Evolutionary conservation across 2,113 vertebrate genomes (phyloP).

Genomic region (Lepidiolamprologus cunningtoni): DNA sequence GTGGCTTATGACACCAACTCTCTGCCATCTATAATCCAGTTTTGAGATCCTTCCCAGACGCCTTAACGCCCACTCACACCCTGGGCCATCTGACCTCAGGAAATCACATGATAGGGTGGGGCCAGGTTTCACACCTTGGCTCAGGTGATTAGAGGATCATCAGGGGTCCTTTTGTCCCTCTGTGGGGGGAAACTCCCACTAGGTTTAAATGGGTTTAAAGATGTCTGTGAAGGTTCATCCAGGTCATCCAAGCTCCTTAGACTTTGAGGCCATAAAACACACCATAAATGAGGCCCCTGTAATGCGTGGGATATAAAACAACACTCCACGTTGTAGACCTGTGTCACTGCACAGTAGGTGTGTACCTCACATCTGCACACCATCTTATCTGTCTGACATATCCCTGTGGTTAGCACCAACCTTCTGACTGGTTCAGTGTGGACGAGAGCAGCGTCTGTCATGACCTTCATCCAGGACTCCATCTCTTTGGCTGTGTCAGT

Average conservation of each 20-base stretch:
- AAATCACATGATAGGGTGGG: fast-evolving
- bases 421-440: slow-evolving; percentile 87
- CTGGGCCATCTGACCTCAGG: too few relatives aligned
- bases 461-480: slow-evolving; percentile 97
- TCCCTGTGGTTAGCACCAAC: slow-evolving; percentile 46
- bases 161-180: too few relatives aligned
- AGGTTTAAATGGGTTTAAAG: background rate
- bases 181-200: too few relatives aligned
- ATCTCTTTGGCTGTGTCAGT: slow-evolving; percentile 94
- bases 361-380: background rate
- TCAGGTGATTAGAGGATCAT: too few relatives aligned
- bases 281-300: background rate
- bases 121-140: too few relatives aligned
- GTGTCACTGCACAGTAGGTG: background rate
- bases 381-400: background rate
- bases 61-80: too few relatives aligned
- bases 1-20: too few relatives aligned
- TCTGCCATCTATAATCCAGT: too few relatives aligned
- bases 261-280: background rate
- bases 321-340: background rate
- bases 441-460: slow-evolving; percentile 93
- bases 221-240: background rate
- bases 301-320: background rate
- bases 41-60: too few relatives aligned
- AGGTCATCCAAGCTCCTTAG: background rate